Evolutionary conservation across 2,113 vertebrate species (phyloP).

Genomic region (Phocoena sinus): DNA sequence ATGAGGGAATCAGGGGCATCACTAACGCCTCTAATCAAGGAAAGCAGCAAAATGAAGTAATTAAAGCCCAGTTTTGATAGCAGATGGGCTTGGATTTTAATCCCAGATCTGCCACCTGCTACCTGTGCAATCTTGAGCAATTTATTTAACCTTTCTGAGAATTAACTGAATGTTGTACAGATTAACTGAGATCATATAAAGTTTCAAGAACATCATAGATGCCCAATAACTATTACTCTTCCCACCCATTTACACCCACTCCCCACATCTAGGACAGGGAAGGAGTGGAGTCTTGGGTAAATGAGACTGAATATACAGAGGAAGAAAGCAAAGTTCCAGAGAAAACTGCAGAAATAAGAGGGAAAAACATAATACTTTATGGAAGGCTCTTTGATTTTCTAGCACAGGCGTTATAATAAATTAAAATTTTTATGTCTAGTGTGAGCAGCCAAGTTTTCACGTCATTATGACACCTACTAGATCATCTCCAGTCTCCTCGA

Average conservation of each 20-base stretch:
- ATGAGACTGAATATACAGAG: neutral
- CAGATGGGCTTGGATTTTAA: slow-evolving; percentile 37
- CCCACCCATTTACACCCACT: neutral
- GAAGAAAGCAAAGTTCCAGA: neutral
- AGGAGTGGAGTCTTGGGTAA: neutral
- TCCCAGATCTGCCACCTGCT: slow-evolving; percentile 34
- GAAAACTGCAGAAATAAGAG: neutral
- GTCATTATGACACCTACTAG: neutral
- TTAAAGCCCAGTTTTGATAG: slow-evolving; percentile 22
- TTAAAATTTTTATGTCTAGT: neutral
- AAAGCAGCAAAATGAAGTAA: slow-evolving; percentile 4
- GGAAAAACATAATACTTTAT: neutral
- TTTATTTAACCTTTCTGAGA: slow-evolving; percentile 42
- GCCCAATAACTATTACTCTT: neutral
- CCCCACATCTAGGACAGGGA: neutral
- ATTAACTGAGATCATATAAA: slow-evolving; percentile 26
- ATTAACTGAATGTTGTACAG: slow-evolving; percentile 8
- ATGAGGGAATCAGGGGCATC: neutral
- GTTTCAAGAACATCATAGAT: neutral
- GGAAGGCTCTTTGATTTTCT: neutral
- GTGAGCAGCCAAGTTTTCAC: neutral
- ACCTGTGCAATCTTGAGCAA: slow-evolving; percentile 27
- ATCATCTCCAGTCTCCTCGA: neutral
- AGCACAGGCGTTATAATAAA: neutral
- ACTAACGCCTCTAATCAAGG: neutral